Evolutionary conservation across 2,113 vertebrate species (phyloP).

Genomic region (Arenaria interpres): DNA sequence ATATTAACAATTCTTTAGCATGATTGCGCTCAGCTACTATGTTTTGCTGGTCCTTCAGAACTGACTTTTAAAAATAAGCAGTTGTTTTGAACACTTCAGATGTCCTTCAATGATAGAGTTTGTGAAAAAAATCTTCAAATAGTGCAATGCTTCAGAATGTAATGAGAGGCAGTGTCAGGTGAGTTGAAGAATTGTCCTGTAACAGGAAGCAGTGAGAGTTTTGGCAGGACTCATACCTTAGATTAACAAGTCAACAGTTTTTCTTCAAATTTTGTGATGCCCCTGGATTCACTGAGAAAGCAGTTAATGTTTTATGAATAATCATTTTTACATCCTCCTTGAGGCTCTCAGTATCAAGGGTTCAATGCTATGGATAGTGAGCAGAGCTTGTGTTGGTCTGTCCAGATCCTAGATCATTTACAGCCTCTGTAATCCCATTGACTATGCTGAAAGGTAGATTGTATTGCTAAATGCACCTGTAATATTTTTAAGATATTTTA

Average conservation of each 20-base stretch:
- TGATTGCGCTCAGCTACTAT: not conserved
- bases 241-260: not conserved
- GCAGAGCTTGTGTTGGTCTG: not conserved
- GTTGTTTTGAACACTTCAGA: not conserved
- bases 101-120: not conserved
- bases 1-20: not conserved
- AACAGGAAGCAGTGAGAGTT: not conserved
- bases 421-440: not conserved
- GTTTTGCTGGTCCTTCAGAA: not conserved
- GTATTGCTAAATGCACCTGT: not conserved
- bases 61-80: not conserved
- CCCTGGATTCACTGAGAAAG: not conserved
- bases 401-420: not conserved
- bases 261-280: not conserved
- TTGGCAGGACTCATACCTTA: not conserved
- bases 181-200: not conserved
- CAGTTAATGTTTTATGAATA: not conserved
- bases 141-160: not conserved
- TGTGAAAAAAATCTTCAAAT: not conserved
- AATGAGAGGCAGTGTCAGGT: not conserved
- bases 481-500: not conserved
- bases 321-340: not conserved
- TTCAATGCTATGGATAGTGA: rapidly evolving
- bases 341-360: not conserved
- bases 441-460: not conserved